Conservation (phyloP, 2,888 invertebrate species). For the Prenolepis imparis region DNA sequence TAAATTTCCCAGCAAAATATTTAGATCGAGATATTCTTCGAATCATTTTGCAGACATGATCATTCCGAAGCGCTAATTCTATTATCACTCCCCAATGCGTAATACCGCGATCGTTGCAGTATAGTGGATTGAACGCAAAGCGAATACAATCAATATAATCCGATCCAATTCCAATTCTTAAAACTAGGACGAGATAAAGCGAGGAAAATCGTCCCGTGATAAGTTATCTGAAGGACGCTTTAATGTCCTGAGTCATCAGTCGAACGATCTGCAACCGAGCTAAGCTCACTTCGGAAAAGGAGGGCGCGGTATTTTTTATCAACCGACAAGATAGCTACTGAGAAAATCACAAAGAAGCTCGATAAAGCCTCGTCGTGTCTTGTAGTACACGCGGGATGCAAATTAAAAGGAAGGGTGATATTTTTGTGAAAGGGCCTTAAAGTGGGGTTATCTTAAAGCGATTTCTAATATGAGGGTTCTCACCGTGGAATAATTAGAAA, state of each 20-base stretch:
- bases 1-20: slow-evolving; percentile 36
- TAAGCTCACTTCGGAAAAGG: slow-evolving; percentile 30
- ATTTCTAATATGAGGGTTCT: neutral
- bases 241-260: slow-evolving; percentile 72
- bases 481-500: neutral
- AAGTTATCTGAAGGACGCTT: slow-evolving; percentile 73
- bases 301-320: slow-evolving; percentile 40
- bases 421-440: neutral
- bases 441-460: neutral
- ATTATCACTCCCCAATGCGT: slow-evolving; percentile 4
- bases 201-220: slow-evolving; percentile 63
- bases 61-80: slow-evolving; percentile 6
- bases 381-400: slow-evolving; percentile 31
- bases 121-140: slow-evolving; percentile 21
- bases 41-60: slow-evolving; percentile 33
- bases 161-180: slow-evolving; percentile 35
- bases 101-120: slow-evolving; percentile 15
- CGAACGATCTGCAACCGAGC: slow-evolving; percentile 56
- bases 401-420: slow-evolving; percentile 32
- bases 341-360: slow-evolving; percentile 33
- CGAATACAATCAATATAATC: slow-evolving; percentile 51
- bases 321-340: slow-evolving; percentile 44
- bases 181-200: slow-evolving; percentile 46
- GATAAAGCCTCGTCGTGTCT: slow-evolving; percentile 10
- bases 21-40: slow-evolving; percentile 22